Evolutionary conservation across 2,113 vertebrate species (phyloP), one percentile per base, ranked within the genome.

Genomic region (Salminus brasiliensis): DNA sequence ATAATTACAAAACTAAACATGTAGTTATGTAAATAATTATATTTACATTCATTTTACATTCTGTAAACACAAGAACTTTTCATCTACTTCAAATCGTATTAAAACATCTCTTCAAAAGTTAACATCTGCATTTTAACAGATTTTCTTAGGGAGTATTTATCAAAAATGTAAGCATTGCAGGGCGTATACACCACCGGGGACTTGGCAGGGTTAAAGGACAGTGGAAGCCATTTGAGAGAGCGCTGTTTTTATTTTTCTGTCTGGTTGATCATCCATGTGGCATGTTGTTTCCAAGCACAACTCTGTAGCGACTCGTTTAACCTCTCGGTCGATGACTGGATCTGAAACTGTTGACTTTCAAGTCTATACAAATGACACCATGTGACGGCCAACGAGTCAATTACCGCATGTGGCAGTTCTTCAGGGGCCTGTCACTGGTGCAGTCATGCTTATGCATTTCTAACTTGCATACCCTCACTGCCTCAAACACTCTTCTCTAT

Each of bases 341-440:
- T 87, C 53, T 79, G 72, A 79, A 76, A 76, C 63, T 83, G 79
- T 55, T 85, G 75, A 79, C 81, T 39, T 81, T 82, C 83, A 76
- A 18, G 82, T 82, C 78, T 67, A 72, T 72, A 66, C 30, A 76
- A 34, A 76, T 80, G 75, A 83, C 75, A 76, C 53, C 5, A 45
- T 65, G 66, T 79, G 85, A 85, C 81, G 84, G 81, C 65, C 62
- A 53, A 49, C n/a, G 45, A 83, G 81, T 83, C 85, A 78, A 83
- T 85, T 83, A 85, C 78, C 13, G 69, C 68, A 63, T 53, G 67
- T 69, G 70, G 78, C 83, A 81, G 81, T 76, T 83, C 72, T 74
- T 85, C 78, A 76, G 57, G 60, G 29, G 57, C 75, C 66, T 79
- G 81, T 81, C 83, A 84, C 57, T 68, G 77, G 74, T 81, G 72